Conservation (phyloP, 2,113 vertebrate genomes). For the Vireo altiloquus region DNA sequence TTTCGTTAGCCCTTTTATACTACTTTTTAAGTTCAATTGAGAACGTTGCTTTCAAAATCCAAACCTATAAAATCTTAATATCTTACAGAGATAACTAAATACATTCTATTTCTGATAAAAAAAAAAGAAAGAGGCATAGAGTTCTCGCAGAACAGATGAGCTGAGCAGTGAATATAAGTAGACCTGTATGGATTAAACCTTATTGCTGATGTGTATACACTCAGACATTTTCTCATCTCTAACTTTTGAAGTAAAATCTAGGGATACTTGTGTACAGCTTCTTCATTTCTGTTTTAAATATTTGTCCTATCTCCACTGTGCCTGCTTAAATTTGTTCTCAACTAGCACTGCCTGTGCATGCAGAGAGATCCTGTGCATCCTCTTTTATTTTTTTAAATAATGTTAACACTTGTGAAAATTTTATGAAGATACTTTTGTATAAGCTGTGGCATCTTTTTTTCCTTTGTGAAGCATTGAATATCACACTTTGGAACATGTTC, state of each 20-base stretch:
- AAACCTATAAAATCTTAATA: constrained; percentile 61
- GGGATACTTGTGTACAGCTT: constrained; percentile 70
- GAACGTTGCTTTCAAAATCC: constrained; percentile 78
- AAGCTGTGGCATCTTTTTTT: constrained; percentile 88
- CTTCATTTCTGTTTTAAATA: constrained; percentile 66
- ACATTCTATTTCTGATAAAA: constrained; percentile 39
- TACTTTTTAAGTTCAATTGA: constrained; percentile 78
- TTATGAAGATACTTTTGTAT: constrained; percentile 89
- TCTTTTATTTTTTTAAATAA: constrained; percentile 90
- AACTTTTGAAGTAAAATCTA: constrained; percentile 56
- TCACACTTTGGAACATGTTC: constrained; percentile 81
- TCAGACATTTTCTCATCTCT: constrained; percentile 66
- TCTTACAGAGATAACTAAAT: constrained; percentile 47
- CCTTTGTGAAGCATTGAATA: constrained; percentile 79
- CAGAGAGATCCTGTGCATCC: constrained; percentile 86
- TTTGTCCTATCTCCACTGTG: constrained; percentile 77
- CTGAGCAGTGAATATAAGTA: constrained; percentile 69
- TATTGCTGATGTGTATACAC: constrained; percentile 54
- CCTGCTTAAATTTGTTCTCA: constrained; percentile 88
- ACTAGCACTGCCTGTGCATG: constrained; percentile 91
- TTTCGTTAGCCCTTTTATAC: constrained; percentile 81
- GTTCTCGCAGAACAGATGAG: constrained; percentile 68
- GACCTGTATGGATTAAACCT: constrained; percentile 64
- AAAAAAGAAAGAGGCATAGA: constrained; percentile 29
- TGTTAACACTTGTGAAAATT: constrained; percentile 91